Conservation (phyloP, 92 coral and sea anemone genomes). For the Ricordea florida region DNA sequence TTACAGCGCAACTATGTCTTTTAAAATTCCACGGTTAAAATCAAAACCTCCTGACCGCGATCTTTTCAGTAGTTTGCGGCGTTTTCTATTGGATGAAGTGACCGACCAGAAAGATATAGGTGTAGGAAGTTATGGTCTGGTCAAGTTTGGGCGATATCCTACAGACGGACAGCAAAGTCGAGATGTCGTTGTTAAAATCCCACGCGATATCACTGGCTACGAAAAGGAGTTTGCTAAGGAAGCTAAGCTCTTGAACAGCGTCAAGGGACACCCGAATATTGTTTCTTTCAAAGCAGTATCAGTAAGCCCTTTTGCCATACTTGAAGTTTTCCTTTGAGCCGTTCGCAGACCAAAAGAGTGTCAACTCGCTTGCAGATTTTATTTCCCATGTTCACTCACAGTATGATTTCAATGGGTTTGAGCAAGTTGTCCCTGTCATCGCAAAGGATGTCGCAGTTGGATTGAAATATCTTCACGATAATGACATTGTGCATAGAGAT, state of each 20-base stretch:
- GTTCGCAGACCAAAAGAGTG: slow-evolving; percentile 1
- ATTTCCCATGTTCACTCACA: slow-evolving; percentile 11
- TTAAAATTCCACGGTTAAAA: too few relatives aligned
- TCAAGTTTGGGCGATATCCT: too few relatives aligned
- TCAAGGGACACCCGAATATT: slow-evolving; percentile 21
- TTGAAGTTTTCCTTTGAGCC: slow-evolving; percentile 24
- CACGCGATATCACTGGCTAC: slow-evolving; percentile 6
- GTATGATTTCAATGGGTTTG: slow-evolving; percentile 26
- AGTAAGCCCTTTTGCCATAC: slow-evolving; percentile 6
- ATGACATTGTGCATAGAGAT: slow-evolving; percentile 20
- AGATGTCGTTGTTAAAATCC: slow-evolving; percentile 14
- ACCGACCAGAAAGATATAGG: too few relatives aligned
- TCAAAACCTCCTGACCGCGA: too few relatives aligned
- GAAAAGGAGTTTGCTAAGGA: slow-evolving; percentile 23
- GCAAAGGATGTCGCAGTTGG: slow-evolving; percentile 9
- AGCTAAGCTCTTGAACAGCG: slow-evolving; percentile 24
- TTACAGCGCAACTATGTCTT: too few relatives aligned
- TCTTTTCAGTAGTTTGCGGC: too few relatives aligned
- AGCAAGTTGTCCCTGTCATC: slow-evolving; percentile 21
- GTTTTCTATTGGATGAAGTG: too few relatives aligned
- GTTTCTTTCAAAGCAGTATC: slow-evolving; percentile 27
- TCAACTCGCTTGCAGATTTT: slow-evolving; percentile 23
- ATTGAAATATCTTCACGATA: neutral
- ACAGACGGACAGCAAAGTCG: slow-evolving; percentile 10
- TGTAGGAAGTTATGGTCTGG: too few relatives aligned